These are phyloP conservation scores for Ceratotherium simum DNA, from an alignment of 2,113 vertebrate genomes.

Conservation along the genomic window DNA sequence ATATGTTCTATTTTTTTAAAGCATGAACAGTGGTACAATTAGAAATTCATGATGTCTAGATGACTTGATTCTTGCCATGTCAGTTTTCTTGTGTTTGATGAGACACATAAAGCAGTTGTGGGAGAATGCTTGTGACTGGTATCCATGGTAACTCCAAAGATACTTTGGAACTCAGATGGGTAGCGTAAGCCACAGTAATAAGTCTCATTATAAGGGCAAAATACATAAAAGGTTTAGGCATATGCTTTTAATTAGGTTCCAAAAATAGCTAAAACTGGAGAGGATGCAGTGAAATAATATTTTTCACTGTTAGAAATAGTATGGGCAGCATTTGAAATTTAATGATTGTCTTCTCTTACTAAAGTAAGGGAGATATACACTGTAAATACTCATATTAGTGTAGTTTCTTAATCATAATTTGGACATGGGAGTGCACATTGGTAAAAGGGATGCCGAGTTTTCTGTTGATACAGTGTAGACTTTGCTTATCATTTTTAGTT, in stretches of 20 bases:
- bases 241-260: slow-evolving; percentile 88
- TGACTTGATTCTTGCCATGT: slow-evolving; percentile 83
- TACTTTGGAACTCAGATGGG: slow-evolving; percentile 87
- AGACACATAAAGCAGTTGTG: slow-evolving; percentile 86
- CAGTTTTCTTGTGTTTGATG: slow-evolving; percentile 86
- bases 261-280: slow-evolving; percentile 82
- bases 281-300: slow-evolving; percentile 72
- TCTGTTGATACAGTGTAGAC: slow-evolving; percentile 64
- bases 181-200: slow-evolving; percentile 87
- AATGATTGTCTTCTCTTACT: slow-evolving; percentile 64
- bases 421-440: slow-evolving; percentile 56
- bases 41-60: slow-evolving; percentile 71
- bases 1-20: background rate
- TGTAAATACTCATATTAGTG: slow-evolving; percentile 68
- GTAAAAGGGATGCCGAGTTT: slow-evolving; percentile 68
- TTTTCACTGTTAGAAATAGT: slow-evolving; percentile 70
- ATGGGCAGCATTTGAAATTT: slow-evolving; percentile 71
- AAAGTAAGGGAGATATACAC: slow-evolving; percentile 45
- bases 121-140: slow-evolving; percentile 87
- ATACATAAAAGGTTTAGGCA: slow-evolving; percentile 86
- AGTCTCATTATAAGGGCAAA: slow-evolving; percentile 89
- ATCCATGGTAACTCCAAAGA: slow-evolving; percentile 89
- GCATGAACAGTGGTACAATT: slow-evolving; percentile 63
- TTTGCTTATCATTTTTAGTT: slow-evolving; percentile 75
- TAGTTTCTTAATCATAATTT: slow-evolving; percentile 81